These are phyloP conservation scores for Brachyhypopomus occidentalis DNA, from an alignment of 2,113 vertebrate genomes.

Conservation along the genomic window DNA sequence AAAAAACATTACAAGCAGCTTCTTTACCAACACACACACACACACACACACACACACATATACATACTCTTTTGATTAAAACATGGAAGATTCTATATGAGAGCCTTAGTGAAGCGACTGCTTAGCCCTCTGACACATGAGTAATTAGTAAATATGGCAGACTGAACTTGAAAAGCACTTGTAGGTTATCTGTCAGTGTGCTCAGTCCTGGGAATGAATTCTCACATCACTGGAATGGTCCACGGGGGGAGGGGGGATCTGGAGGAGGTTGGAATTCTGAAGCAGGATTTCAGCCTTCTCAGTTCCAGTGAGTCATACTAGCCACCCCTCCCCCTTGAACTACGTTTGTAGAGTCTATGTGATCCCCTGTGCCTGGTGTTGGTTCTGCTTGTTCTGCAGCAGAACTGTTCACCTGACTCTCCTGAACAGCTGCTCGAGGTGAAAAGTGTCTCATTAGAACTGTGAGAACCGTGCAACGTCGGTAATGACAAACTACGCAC, in stretches of 20 bases:
- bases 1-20: not conserved
- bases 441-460: slow-evolving; percentile 45
- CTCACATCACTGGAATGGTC: too few species aligned
- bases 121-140: too few species aligned
- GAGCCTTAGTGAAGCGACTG: too few species aligned
- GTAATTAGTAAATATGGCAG: too few species aligned
- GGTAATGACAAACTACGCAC: slow-evolving; percentile 40
- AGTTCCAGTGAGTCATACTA: too few species aligned
- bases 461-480: slow-evolving; percentile 20
- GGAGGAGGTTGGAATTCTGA: too few species aligned
- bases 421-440: slow-evolving; percentile 43
- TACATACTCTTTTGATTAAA: slow-evolving; percentile 6
- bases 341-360: slow-evolving; percentile 10
- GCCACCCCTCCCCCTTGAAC: not conserved
- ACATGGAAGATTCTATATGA: not conserved
- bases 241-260: too few species aligned
- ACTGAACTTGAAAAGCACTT: too few species aligned
- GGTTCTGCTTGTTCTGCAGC: not conserved
- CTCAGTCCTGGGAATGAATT: too few species aligned
- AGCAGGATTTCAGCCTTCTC: too few species aligned
- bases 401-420: slow-evolving; percentile 35
- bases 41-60: slow-evolving; percentile 37
- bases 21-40: not conserved
- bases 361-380: not conserved
- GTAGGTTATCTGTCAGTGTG: too few species aligned